Evolutionary conservation across 2,797 vertebrate species (phyloP), one percentile per base, ranked within the genome.

Genomic region (Craterocephalus amniculus): DNA sequence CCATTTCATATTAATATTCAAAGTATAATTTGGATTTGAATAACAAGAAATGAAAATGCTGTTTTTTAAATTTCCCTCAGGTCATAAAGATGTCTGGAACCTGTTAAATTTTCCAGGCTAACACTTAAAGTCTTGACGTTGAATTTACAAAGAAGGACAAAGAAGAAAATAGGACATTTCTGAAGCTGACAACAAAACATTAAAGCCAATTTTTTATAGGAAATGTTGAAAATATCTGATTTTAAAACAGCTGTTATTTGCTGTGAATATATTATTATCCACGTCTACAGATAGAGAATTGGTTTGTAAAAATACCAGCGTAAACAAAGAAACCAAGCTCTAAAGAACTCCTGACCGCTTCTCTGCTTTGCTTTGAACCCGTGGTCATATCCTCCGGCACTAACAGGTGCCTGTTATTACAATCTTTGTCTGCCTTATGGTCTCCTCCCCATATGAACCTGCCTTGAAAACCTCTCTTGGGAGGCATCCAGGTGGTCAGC

Each of bases 51-150:
- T 20, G 1, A 40, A 59, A 38, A 59, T 1, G 10, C 11, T 7
- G 24, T 16, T 36, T 34, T 67, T 38, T 6, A 64, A 58, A 63
- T 62, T 45, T 55, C 59, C 36, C 16, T 1, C 20, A 77, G 43
- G 26, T 26, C n/a, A n/a, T 0, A 24, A 57, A 5, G 6, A 31
- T 38, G 7, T 49, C 27, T 34, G 64, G 10, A 54, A 4, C 55
- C 27, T 2, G 18, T 1, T 24, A 26, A 9, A 56, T 56, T 29
- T 29, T 20, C 22, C 38, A 26, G 32, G 49, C 20, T 4, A 51
- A 27, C 38, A 45, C 13, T n/a, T 22, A 9, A 0, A 52, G 62
- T 45, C 10, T 26, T 16, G 26, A 60, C 38, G 38, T n/a, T 29
- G 0, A 18, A 60, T 31, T 26, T 12, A 2, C 1, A 51, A 7